A percentile compares a stretch with the other conserved stretches of the same genome.
Conservation (phyloP, 2,797 vertebrate species). For the Xerus rutilus region DNA sequence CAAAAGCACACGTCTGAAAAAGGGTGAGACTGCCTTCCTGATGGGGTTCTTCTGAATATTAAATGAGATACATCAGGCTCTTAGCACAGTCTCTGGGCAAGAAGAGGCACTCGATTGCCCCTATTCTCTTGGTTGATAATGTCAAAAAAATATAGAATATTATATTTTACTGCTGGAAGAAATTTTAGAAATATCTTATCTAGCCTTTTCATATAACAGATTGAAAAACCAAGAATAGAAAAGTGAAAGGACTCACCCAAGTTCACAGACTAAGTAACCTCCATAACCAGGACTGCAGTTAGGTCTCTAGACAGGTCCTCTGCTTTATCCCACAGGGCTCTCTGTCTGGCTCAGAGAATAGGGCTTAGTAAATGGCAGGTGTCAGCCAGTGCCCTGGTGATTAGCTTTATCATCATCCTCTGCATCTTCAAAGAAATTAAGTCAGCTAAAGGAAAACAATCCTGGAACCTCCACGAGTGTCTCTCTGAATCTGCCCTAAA, state of each 20-base stretch:
- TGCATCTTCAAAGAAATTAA: background rate
- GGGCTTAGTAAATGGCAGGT: background rate
- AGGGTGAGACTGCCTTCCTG: background rate
- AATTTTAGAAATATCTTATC: background rate
- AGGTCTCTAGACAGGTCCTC: background rate
- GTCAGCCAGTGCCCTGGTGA: background rate
- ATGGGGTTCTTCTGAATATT: background rate
- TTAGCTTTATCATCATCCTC: background rate
- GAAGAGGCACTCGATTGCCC: background rate
- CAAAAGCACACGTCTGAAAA: background rate
- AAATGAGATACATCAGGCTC: background rate
- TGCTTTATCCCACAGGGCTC: background rate
- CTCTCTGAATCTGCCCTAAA: background rate
- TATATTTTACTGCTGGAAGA: background rate
- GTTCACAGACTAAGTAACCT: background rate
- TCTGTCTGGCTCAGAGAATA: background rate
- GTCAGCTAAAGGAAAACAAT: background rate
- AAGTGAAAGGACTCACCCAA: background rate
- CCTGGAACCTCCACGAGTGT: background rate
- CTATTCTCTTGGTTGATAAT: background rate
- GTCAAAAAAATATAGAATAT: background rate
- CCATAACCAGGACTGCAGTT: background rate
- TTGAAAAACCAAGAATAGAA: background rate
- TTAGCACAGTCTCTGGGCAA: background rate
- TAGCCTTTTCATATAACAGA: constrained; percentile 17